Evolutionary conservation across 1,140 invertebrate genomes (phyloP).

Genomic region (Drosophila insularis): DNA sequence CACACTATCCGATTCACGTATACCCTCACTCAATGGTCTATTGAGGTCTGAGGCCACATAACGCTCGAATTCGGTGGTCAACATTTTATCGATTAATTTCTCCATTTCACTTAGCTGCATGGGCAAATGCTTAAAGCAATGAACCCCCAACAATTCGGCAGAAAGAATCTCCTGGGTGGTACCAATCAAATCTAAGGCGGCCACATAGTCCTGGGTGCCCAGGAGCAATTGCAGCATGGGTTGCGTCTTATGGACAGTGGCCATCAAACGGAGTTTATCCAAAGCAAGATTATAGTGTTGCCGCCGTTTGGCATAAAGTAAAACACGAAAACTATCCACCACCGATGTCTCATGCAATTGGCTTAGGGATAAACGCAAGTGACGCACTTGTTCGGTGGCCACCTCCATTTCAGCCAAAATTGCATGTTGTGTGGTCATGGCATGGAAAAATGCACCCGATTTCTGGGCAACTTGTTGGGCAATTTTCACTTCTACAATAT

Average conservation of each 20-base stretch:
- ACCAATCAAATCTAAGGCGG: slow-evolving; percentile 96
- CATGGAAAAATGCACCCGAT: slow-evolving; percentile 97
- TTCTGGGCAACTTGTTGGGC: slow-evolving; percentile 97
- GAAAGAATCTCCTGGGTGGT: slow-evolving; percentile 97
- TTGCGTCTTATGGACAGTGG: slow-evolving; percentile 98
- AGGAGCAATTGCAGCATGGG: slow-evolving; percentile 97
- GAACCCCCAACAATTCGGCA: slow-evolving; percentile 94
- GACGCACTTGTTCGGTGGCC: slow-evolving; percentile 91
- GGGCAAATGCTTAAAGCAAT: slow-evolving; percentile 97
- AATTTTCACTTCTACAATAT: slow-evolving; percentile 97
- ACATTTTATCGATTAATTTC: slow-evolving; percentile 97
- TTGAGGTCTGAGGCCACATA: slow-evolving; percentile 96
- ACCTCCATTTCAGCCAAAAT: slow-evolving; percentile 94
- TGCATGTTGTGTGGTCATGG: slow-evolving; percentile 97
- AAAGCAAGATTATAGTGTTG: slow-evolving; percentile 86
- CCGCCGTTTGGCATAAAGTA: slow-evolving; percentile 86
- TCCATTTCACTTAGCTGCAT: slow-evolving; percentile 98
- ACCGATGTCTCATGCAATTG: slow-evolving; percentile 91
- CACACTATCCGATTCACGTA: slow-evolving; percentile 85
- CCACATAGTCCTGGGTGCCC: slow-evolving; percentile 98
- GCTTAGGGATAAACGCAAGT: slow-evolving; percentile 87
- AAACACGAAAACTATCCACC: slow-evolving; percentile 90
- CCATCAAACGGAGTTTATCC: slow-evolving; percentile 94
- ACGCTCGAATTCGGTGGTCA: slow-evolving; percentile 96
- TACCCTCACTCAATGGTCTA: slow-evolving; percentile 86